Evolutionary conservation across 2,888 invertebrate genomes (phyloP), one percentile per base, ranked within the genome.

Genomic region (Drosophila monieri): DNA sequence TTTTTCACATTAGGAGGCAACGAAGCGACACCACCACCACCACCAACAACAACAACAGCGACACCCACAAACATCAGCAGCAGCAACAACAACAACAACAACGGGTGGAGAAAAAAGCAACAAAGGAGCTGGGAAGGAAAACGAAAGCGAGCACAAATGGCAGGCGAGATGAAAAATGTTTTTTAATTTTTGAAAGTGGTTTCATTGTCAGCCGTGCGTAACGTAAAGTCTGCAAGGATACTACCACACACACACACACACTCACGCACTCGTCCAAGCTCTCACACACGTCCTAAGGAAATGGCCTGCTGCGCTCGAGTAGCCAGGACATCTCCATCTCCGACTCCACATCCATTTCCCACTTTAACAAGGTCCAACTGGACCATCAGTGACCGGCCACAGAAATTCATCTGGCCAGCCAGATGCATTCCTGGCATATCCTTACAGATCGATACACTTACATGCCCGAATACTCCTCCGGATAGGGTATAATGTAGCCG

Each of bases 401-500:
- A 23, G 64, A 56, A 55, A 30, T 30, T 41, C 56, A 64, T 60
- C 52, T 75, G 57, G 48, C 30, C 59, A 53, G 21, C 27, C 32
- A 21, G 35, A 23, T 54, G 41, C 58, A 67, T 78, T 39, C 10
- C 8, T 12, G 37, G n/a, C n/a, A 12, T 35, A 4, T 23, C 1
- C 21, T 10, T 21, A 6, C 47, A 44, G 6, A n/a, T 43, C 21
- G 23, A 52, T 78, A 91, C 94, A 91, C 94, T 93, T 91, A 97
- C 97, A 95, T 94, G 89, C 95, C 95, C 61, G 93, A 93, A 90
- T 95, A 96, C 87, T 96, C 95, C 88, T 97, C 96, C 30, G 97
- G 97, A 90, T 96, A 97, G 18, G 97, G 97, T 88, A 97, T 95
- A 68, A 97, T 94, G 69, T 94, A 95, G 65, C 97, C 97, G 54